Conservation (phyloP, 2,113 vertebrate species). For the Rhombomys opimus region DNA sequence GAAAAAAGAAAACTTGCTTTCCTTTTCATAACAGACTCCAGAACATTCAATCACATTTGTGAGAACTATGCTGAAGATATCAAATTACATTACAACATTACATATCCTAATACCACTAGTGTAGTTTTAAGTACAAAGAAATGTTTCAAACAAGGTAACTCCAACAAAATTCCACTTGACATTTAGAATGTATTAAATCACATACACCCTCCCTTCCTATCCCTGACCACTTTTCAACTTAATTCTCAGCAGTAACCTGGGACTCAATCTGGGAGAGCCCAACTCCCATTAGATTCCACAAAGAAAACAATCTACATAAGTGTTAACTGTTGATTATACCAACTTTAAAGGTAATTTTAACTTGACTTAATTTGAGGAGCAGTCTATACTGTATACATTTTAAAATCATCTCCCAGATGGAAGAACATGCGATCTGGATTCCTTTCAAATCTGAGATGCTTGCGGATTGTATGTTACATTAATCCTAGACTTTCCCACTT, state of each 20-base stretch:
- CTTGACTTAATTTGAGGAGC: constrained; percentile 65
- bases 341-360: constrained; percentile 72
- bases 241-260: constrained; percentile 19
- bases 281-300: constrained; percentile 26
- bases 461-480: constrained; percentile 45
- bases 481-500: constrained; percentile 54
- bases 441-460: constrained; percentile 68
- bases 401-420: constrained; percentile 64
- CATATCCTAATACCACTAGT: not conserved
- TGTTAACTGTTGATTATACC: constrained; percentile 54
- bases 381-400: constrained; percentile 64
- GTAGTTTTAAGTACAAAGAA: constrained; percentile 29
- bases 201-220: constrained; percentile 7
- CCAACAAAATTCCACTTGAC: constrained; percentile 29
- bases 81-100: not conserved
- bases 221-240: not conserved
- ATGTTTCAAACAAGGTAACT: constrained; percentile 34
- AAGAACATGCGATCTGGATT: constrained; percentile 67
- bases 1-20: constrained; percentile 8
- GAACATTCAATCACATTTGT: constrained; percentile 37
- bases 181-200: constrained; percentile 31
- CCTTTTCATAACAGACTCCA: constrained; percentile 50
- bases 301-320: constrained; percentile 61
- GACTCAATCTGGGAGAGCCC: not conserved
- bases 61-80: constrained; percentile 24